These are phyloP conservation scores for Microplitis manilae DNA, from an alignment of 2,888 invertebrate genomes.

Conservation along the genomic window DNA sequence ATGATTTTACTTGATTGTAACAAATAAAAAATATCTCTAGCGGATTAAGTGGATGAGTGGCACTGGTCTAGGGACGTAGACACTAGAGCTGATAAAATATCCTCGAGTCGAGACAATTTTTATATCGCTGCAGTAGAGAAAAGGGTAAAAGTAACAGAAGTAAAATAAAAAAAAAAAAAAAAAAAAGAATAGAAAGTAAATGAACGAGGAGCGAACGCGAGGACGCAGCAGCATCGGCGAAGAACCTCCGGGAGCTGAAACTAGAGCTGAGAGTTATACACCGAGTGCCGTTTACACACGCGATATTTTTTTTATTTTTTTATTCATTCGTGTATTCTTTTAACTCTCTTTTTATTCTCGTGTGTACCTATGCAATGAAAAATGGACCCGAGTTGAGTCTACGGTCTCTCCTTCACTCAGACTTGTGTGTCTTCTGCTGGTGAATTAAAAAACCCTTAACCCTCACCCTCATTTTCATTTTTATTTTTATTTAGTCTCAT, in stretches of 20 bases:
- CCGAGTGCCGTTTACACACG: conserved; percentile 43
- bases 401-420: neutral
- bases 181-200: neutral
- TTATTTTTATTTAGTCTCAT: conserved; percentile 12
- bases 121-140: conserved; percentile 3
- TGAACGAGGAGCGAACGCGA: conserved; percentile 1
- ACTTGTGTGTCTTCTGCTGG: conserved; percentile 6
- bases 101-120: conserved; percentile 43
- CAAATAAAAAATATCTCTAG: neutral
- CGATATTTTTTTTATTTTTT: conserved; percentile 22
- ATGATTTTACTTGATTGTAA: neutral
- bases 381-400: neutral
- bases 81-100: conserved; percentile 47
- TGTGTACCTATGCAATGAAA: conserved; percentile 15
- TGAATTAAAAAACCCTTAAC: conserved; percentile 10
- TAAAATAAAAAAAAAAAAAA: neutral
- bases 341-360: neutral
- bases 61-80: conserved; percentile 28
- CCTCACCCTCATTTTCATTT: neutral
- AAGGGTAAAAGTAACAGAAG: conserved; percentile 1
- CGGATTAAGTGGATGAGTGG: conserved; percentile 7
- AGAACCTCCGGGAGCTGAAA: conserved; percentile 17
- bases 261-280: conserved; percentile 41
- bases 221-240: conserved; percentile 5
- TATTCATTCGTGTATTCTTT: conserved; percentile 8